Percentiles rank a stretch among this genome's conserved stretches.
Evolutionary conservation across 2,888 invertebrate genomes (phyloP).

Genomic region (Dyspetes luteomarginatus): DNA sequence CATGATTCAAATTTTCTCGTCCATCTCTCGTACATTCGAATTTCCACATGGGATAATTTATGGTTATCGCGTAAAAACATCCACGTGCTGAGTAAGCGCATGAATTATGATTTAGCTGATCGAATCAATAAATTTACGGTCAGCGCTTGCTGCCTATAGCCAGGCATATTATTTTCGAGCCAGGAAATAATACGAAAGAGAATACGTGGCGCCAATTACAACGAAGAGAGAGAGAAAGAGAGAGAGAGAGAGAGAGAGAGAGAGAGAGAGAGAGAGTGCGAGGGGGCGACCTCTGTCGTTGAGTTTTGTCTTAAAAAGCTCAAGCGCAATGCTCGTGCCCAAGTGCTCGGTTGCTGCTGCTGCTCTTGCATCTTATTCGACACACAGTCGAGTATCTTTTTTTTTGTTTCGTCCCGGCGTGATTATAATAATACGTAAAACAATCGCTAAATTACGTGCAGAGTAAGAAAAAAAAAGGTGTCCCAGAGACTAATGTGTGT

Average conservation of each 20-base stretch:
- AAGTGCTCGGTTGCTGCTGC: conserved; percentile 32
- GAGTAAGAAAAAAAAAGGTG: no score
- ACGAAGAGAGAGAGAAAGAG: no score
- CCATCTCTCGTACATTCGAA: not conserved
- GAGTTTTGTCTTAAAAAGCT: conserved; percentile 10
- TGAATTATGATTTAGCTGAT: not conserved
- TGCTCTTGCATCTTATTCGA: not conserved
- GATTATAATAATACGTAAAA: not conserved
- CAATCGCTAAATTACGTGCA: not conserved
- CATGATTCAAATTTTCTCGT: conserved; percentile 13
- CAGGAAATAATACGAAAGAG: not conserved
- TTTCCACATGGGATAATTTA: conserved; percentile 33
- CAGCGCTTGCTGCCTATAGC: no score
- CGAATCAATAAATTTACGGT: not conserved
- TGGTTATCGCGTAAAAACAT: conserved; percentile 34
- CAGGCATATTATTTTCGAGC: not conserved
- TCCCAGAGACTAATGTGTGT: no score
- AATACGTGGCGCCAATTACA: conserved; percentile 34
- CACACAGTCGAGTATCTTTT: not conserved
- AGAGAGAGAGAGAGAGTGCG: no score
- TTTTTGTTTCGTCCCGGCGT: not conserved
- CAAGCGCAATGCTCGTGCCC: conserved; percentile 39
- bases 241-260: no score
- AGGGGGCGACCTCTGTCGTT: conserved; percentile 32
- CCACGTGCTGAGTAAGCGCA: not conserved